Base-by-base conservation (phyloP, 1,140 invertebrate species). In the Drosophila burlai region DNA sequence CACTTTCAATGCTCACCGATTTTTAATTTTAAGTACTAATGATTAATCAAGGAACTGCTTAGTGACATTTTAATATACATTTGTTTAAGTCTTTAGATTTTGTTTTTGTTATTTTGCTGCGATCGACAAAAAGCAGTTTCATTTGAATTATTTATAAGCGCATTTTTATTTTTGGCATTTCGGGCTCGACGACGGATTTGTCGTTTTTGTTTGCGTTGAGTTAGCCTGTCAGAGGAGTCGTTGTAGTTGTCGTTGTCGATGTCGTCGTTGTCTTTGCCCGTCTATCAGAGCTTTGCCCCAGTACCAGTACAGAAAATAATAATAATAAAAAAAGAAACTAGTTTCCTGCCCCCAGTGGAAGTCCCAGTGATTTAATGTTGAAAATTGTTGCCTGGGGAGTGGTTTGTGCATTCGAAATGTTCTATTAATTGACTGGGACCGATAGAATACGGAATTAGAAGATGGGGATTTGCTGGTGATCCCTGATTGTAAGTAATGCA, bases 101-200 rank as follows among this genome's bases (percentile, higher is more conserved):
- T 13, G 26, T 45, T 49, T 64, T 55, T 47, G n/a, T 47, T 42
- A n/a, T 42, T 63, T 45, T 59, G 38, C 61, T 52, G 67, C 49
- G 36, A 59, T 36, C 15, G 54, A 49, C 64, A 58, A 57, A 40
- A 72, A 45, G 26, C 26, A 26, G 63, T 59, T 80, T 74, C 42
- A 77, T 75, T 81, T 86, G 62, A 79, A 85, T 86, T 85, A 85
- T 85, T 85, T 85, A 85, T 85, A 85, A 87, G 83, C 80, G 80
- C 80, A 86, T 87, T 86, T 83, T 89, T 89, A 89, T 89, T 89
- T 89, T 89, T 81, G 81, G 81, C 77, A 78, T 80, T 87, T 80
- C 60, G 83, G 66, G 54, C 69, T 68, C 76, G 83, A 64, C 77
- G 84, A 89, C 78, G 73, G 76, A 89, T 89, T 89, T 89, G 84